Conservation (phyloP, 2,797 vertebrate species). For the Botia almorhae region DNA sequence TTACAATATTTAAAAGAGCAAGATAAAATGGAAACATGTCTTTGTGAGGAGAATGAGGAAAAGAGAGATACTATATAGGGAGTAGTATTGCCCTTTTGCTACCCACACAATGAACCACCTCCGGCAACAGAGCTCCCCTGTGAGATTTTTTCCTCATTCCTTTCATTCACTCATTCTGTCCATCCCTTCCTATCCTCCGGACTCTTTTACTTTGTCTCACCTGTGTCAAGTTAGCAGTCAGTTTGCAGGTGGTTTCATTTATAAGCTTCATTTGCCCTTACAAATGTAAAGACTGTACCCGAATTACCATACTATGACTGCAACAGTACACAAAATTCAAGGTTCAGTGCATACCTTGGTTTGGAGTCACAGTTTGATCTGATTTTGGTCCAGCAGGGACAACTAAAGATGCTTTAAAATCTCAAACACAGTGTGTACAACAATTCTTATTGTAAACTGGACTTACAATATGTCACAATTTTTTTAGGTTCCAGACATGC, state of each 20-base stretch:
- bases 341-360: not conserved
- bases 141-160: too few relatives aligned
- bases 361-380: too few relatives aligned
- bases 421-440: too few relatives aligned
- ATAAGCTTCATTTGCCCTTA: not conserved
- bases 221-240: not conserved
- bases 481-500: too few relatives aligned
- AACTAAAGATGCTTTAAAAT: too few relatives aligned
- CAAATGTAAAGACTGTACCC: not conserved
- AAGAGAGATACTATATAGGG: conserved; percentile 8
- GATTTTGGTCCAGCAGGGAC: too few relatives aligned
- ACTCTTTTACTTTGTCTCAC: not conserved
- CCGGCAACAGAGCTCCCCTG: not conserved
- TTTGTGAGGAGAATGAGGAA: conserved; percentile 12
- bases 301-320: not conserved
- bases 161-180: not conserved
- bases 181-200: not conserved
- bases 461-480: too few relatives aligned
- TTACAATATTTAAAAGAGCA: conserved; percentile 25
- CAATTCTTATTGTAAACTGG: not conserved
- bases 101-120: conserved; percentile 52
- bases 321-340: not conserved
- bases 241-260: not conserved
- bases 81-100: conserved; percentile 38
- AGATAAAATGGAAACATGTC: conserved; percentile 2